A percentile compares a stretch with the other conserved stretches of the same genome.
Conservation (phyloP, 92 coral and sea anemone genomes). For the Umimayanthus kanabou region DNA sequence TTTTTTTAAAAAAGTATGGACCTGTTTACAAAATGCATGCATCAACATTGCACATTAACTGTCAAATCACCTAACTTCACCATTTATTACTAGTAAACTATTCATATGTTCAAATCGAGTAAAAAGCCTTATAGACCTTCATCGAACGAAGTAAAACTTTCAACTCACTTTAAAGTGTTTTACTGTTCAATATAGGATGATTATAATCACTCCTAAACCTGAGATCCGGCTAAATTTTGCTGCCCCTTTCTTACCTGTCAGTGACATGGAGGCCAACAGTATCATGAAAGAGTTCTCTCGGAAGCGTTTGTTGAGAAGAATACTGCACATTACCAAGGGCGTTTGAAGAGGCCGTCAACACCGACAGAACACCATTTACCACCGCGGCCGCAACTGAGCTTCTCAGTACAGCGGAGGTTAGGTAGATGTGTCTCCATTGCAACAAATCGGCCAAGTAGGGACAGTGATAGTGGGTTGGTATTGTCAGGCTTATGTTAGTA, state of each 20-base stretch:
- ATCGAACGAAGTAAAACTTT: no score
- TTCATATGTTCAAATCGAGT: no score
- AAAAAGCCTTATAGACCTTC: no score
- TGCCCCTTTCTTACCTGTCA: neutral
- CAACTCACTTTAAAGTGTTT: no score
- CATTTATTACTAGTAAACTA: no score
- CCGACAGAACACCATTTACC: neutral
- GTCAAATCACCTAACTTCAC: no score
- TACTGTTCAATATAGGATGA: no score
- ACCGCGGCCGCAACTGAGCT: slow-evolving; percentile 1
- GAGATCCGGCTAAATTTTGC: neutral
- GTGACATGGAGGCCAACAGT: neutral
- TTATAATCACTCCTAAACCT: no score
- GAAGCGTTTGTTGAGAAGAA: slow-evolving; percentile 1
- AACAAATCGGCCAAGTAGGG: neutral
- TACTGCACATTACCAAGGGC: neutral
- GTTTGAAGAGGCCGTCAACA: neutral
- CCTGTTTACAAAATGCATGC: no score
- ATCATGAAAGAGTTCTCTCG: neutral
- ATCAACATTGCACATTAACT: no score
- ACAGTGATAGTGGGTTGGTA: neutral
- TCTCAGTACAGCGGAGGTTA: neutral
- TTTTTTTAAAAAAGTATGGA: no score
- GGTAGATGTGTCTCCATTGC: neutral
- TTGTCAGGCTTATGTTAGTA: neutral